Evolutionary conservation across 2,888 invertebrate species (phyloP), one percentile per base, ranked within the genome.

Genomic region (Sarcophaga rosellei): DNA sequence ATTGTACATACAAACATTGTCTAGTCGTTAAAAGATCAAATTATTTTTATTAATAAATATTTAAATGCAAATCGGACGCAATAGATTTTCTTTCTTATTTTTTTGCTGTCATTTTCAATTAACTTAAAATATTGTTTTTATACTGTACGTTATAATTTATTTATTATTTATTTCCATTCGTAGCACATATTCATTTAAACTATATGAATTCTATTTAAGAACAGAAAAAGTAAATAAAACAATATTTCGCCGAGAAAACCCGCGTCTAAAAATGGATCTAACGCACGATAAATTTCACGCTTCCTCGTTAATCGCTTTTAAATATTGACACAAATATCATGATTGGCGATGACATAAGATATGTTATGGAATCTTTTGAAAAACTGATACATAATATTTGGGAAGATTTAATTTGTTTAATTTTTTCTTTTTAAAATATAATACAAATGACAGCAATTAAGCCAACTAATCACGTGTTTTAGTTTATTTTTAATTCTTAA

Each of bases 281-380:
- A 74, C 17, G 35, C 35, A 35, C 35, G 35, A 35, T 23, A 11
- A 15, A 75, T 65, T 75, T 63, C 25, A 53, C 75, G n/a, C 53
- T 23, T 15, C 25, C 11, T n/a, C n/a, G 65, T 53, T 75, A 75
- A 47, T 63, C 47, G 25, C 20, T 44, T 63, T 12, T 17, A 65
- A 21, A 21, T 72, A n/a, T 75, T 75, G 75, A 65, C 75, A 75
- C 75, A 75, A 63, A 17, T 35, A 65, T 61, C 45, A 73, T 73
- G 61, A 61, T 25, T 53, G 25, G 21, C 11, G 15, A 35, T 44
- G 1, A 68, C 45, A 68, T 45, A n/a, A 45, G 15, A 73, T 25
- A 35, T 23, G n/a, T 72, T n/a, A 61, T 59, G 25, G 25, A 75
- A 65, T 25, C 5, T 65, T 47, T 65, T 75, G 25, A 53, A 25